Evolutionary conservation across 2,888 invertebrate genomes (phyloP).

Genomic region (Habroteleia sp.): DNA sequence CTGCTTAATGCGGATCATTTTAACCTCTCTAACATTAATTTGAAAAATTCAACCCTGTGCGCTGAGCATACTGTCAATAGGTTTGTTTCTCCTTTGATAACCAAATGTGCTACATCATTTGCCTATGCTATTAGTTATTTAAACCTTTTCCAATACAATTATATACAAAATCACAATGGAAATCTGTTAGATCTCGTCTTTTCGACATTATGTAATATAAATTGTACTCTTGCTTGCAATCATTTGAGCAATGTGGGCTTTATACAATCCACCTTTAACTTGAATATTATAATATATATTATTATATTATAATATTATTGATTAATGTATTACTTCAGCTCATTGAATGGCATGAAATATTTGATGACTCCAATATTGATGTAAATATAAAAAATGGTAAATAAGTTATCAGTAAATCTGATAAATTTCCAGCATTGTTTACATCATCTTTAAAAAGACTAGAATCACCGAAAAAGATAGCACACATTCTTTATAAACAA

Average conservation of each 20-base stretch:
- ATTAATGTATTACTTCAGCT: too few species aligned
- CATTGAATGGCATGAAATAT: too few species aligned
- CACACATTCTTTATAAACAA: too few species aligned
- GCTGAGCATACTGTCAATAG: not conserved
- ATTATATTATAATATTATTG: too few species aligned
- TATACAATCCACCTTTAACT: too few species aligned
- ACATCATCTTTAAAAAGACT: too few species aligned
- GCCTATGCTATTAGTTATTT: not conserved
- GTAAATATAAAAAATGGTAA: too few species aligned
- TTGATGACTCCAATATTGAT: too few species aligned
- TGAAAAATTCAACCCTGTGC: not conserved
- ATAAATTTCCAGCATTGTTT: too few species aligned
- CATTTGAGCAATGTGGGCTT: not conserved
- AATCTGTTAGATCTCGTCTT: not conserved
- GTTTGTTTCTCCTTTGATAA: not conserved
- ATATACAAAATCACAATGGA: not conserved
- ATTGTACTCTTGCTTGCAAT: not conserved
- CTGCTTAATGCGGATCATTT: constrained; percentile 5
- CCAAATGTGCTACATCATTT: not conserved
- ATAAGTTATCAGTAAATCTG: too few species aligned
- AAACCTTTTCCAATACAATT: constrained; percentile 3
- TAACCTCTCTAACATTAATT: constrained; percentile 7
- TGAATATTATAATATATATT: too few species aligned
- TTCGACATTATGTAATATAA: not conserved
- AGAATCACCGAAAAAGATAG: too few species aligned